A percentile compares a stretch with the other conserved stretches of the same genome.
phyloP scores from a whole-genome alignment of 2,113 vertebrate genomes.

The Myotis yumanensis region DNA sequence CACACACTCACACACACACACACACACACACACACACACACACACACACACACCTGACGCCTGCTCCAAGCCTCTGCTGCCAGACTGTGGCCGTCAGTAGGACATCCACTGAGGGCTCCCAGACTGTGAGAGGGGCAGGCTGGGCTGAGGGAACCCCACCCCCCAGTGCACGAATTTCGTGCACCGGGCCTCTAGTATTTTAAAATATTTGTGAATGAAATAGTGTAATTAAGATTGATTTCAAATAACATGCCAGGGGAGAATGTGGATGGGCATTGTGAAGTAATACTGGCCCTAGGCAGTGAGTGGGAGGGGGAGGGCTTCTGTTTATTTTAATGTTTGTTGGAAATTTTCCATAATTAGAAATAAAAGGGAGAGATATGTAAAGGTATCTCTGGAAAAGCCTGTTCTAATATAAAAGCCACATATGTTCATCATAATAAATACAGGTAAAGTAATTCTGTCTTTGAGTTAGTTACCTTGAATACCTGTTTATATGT shows the following conservation, averaged over 20 bases:
- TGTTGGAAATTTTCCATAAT: background rate
- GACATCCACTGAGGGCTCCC: too few relatives aligned
- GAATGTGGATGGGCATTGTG: background rate
- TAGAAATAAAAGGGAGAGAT: constrained; percentile 1
- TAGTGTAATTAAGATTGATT: background rate
- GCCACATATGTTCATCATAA: background rate
- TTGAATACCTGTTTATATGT: constrained; percentile 13
- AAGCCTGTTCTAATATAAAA: constrained; percentile 30
- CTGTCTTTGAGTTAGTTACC: background rate
- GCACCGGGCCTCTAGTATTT: background rate
- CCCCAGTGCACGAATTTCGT: too few relatives aligned
- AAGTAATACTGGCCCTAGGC: background rate
- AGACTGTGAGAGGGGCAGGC: too few relatives aligned
- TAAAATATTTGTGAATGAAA: background rate
- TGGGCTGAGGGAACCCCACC: too few relatives aligned
- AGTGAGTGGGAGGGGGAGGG: background rate
- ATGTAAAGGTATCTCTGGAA: background rate
- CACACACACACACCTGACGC: too few relatives aligned
- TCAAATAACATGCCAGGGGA: background rate
- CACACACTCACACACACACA: too few relatives aligned
- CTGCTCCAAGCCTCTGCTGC: too few relatives aligned
- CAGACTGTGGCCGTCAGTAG: too few relatives aligned
- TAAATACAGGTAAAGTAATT: background rate
- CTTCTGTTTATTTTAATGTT: constrained; percentile 2
- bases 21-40: too few relatives aligned